Conservation (phyloP, 2,113 vertebrate genomes). For the Nettapus auritus region DNA sequence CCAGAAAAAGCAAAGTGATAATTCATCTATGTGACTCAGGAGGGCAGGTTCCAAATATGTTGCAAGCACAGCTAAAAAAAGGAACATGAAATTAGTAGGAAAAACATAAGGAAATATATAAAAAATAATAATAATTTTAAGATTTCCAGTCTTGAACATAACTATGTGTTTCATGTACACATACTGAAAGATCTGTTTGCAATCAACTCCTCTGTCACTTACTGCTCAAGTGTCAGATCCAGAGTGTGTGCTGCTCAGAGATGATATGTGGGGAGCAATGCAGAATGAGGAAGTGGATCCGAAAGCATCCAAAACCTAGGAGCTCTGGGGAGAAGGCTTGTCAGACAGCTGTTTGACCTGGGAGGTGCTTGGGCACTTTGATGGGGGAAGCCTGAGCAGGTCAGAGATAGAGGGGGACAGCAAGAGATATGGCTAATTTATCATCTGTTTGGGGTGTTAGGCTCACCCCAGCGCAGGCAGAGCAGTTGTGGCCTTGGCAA, state of each 20-base stretch:
- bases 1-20: constrained; percentile 38
- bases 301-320: background rate
- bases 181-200: background rate
- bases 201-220: constrained; percentile 46
- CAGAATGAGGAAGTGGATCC: background rate
- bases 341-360: background rate
- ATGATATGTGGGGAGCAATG: background rate
- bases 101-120: background rate
- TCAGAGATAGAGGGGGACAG: background rate
- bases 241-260: background rate
- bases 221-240: background rate
- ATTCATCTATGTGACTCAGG: constrained; percentile 18
- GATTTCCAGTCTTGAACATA: background rate
- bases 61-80: constrained; percentile 40
- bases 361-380: background rate
- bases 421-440: background rate
- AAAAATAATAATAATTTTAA: background rate
- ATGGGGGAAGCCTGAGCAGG: background rate
- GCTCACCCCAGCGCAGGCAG: background rate
- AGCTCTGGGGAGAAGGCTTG: background rate
- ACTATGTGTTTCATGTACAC: background rate
- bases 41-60: constrained; percentile 10
- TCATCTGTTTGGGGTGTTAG: background rate
- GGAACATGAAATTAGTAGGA: constrained; percentile 1
- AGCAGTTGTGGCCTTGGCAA: background rate